Percentiles rank a stretch among this genome's conserved stretches.
phyloP scores from a whole-genome alignment of 2,797 vertebrate genomes.

The Lemur catta region DNA sequence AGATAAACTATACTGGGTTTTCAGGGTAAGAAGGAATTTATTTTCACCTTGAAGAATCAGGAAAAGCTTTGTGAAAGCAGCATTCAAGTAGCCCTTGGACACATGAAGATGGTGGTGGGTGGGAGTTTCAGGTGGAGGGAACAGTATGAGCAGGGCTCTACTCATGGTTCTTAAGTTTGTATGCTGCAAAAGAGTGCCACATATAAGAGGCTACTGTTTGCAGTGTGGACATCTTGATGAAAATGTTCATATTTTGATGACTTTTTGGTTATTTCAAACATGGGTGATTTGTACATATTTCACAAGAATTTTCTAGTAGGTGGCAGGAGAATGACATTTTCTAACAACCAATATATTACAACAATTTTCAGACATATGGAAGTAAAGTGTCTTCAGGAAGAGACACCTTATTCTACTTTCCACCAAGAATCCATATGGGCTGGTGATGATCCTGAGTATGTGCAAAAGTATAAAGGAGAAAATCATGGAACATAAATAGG shows the following conservation, averaged over 20 bases:
- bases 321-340: background rate
- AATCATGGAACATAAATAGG: background rate
- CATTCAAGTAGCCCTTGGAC: background rate
- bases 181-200: background rate
- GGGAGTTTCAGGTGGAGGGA: background rate
- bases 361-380: background rate
- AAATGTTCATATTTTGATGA: conserved; percentile 4
- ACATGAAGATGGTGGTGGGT: background rate
- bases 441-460: background rate
- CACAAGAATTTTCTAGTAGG: conserved; percentile 28
- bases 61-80: background rate
- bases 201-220: background rate
- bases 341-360: background rate
- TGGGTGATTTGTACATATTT: background rate
- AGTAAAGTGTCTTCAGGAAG: conserved; percentile 7
- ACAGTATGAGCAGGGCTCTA: background rate
- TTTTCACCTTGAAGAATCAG: conserved; percentile 39
- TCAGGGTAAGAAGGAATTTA: background rate
- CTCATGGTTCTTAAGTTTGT: background rate
- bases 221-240: background rate
- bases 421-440: background rate
- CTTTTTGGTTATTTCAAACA: background rate
- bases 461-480: conserved; percentile 10
- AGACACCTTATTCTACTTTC: background rate
- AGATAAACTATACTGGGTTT: background rate